A percentile compares a stretch with the other conserved stretches of the same genome.
phyloP scores from a whole-genome alignment of 2,888 invertebrate genomes.

The Stenchaetothrips biformis region DNA sequence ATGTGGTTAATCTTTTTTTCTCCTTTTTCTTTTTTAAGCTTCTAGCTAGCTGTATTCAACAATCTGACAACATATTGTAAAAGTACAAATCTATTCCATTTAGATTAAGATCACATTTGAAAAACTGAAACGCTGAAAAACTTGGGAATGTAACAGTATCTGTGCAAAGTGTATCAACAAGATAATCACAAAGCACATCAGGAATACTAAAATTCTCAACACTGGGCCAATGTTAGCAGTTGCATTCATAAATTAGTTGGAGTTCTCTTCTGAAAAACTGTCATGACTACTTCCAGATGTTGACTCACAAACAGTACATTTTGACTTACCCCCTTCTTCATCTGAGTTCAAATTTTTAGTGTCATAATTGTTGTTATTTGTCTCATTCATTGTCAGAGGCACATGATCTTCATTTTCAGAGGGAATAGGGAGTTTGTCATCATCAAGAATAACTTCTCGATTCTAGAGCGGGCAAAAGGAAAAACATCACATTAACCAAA shows the following conservation, averaged over 20 bases:
- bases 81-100: neutral
- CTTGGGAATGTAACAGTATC: neutral
- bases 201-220: too few species aligned
- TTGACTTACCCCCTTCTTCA: neutral
- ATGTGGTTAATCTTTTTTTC: neutral
- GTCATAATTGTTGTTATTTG: neutral
- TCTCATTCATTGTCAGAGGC: neutral
- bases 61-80: neutral
- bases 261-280: neutral
- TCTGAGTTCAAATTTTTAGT: neutral
- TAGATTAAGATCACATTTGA: neutral
- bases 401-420: neutral
- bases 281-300: neutral
- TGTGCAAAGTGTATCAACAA: neutral
- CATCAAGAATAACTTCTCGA: neutral
- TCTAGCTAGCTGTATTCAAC: neutral
- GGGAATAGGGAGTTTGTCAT: neutral
- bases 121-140: neutral
- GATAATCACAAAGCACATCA: neutral
- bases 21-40: neutral
- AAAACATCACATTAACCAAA: neutral
- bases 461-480: neutral
- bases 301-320: neutral
- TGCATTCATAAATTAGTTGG: neutral
- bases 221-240: too few species aligned